Conservation (phyloP, 2,888 invertebrate genomes). For the Drosophila pseudotalamancana region DNA sequence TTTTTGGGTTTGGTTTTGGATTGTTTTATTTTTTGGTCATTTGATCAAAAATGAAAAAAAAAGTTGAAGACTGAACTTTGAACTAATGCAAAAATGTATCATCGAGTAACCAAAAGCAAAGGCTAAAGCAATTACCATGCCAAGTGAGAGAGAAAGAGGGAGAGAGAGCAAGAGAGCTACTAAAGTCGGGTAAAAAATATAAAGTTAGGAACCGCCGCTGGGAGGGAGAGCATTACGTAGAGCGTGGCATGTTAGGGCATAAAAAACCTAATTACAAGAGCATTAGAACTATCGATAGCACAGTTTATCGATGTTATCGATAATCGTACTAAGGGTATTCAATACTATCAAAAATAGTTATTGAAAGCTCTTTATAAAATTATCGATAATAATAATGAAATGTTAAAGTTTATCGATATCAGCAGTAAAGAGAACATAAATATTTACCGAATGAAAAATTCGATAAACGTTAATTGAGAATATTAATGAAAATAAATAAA, state of each 20-base stretch:
- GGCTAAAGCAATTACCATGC: constrained; percentile 59
- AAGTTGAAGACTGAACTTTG: constrained; percentile 30
- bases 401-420: too few relatives aligned
- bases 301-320: neutral
- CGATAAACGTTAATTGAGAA: neutral
- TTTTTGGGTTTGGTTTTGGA: neutral
- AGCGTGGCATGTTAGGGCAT: constrained; percentile 29
- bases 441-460: neutral
- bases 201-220: constrained; percentile 11
- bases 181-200: constrained; percentile 20
- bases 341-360: neutral
- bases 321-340: constrained; percentile 9
- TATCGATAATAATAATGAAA: neutral
- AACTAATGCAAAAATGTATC: constrained; percentile 59
- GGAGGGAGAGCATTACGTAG: constrained; percentile 8
- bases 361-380: neutral
- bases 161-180: constrained; percentile 32
- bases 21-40: constrained; percentile 7
- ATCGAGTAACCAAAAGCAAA: constrained; percentile 66
- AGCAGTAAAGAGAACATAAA: too few relatives aligned
- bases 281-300: constrained; percentile 25
- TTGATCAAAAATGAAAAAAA: constrained; percentile 35
- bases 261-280: constrained; percentile 11
- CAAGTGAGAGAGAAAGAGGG: constrained; percentile 22
- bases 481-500: neutral